These are phyloP conservation scores for Sebastes wilsoni DNA, from an alignment of 2,797 vertebrate species.

Conservation along the genomic window DNA sequence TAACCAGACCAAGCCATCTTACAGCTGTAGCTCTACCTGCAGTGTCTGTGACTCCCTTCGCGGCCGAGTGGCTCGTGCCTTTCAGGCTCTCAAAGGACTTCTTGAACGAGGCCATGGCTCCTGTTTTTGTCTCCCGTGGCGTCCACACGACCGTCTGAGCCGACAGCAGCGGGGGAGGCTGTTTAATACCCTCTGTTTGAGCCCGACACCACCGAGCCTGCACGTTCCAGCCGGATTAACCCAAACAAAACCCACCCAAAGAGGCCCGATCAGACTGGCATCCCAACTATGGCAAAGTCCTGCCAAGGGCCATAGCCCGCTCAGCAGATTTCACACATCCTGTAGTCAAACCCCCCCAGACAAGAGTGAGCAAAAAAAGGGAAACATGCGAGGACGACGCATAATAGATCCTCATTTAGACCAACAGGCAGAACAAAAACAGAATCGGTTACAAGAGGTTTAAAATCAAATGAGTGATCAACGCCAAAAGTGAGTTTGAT, in stretches of 20 bases:
- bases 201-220: constrained; percentile 48
- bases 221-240: constrained; percentile 77
- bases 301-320: constrained; percentile 45
- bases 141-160: constrained; percentile 52
- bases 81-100: constrained; percentile 83
- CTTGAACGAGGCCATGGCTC: constrained; percentile 84
- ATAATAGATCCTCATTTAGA: constrained; percentile 22
- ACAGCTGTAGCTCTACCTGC: constrained; percentile 66
- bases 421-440: not conserved
- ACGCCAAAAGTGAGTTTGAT: not conserved
- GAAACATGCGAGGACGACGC: not conserved
- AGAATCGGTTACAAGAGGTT: not conserved
- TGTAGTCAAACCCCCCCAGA: constrained; percentile 40
- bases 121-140: constrained; percentile 36
- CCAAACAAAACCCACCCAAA: constrained; percentile 70
- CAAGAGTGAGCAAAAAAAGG: constrained; percentile 44
- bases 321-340: constrained; percentile 80
- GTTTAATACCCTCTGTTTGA: constrained; percentile 78
- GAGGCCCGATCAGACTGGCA: constrained; percentile 68
- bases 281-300: constrained; percentile 64
- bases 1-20: not conserved
- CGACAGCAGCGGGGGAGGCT: constrained; percentile 7
- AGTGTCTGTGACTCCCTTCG: constrained; percentile 74
- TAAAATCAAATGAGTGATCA: not conserved
- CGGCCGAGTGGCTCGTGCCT: constrained; percentile 72